A percentile compares a stretch with the other conserved stretches of the same genome.
phyloP scores from a whole-genome alignment of 2,888 invertebrate genomes.

The Eupithecia inturbata region DNA sequence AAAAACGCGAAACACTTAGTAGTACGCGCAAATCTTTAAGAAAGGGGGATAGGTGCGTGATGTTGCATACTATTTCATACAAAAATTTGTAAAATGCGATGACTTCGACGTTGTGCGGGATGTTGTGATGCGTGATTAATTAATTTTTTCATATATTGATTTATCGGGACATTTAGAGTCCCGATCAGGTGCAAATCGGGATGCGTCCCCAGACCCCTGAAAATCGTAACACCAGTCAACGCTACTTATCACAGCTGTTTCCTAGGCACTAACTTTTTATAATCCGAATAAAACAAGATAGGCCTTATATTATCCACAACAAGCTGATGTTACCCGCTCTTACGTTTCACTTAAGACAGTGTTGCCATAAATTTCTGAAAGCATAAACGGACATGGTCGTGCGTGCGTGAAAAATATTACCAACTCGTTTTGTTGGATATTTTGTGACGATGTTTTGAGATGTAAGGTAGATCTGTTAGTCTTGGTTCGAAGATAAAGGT shows the following conservation, averaged over 20 bases:
- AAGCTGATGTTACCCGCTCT: neutral
- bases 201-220: too few relatives aligned
- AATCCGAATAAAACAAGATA: conserved; percentile 1
- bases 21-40: too few relatives aligned
- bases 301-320: neutral
- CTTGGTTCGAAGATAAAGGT: neutral
- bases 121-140: too few relatives aligned
- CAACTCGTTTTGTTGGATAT: conserved; percentile 30
- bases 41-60: too few relatives aligned
- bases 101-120: too few relatives aligned
- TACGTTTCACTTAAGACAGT: conserved; percentile 16
- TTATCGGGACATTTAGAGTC: too few relatives aligned
- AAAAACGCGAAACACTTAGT: too few relatives aligned
- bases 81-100: too few relatives aligned
- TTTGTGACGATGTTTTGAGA: conserved; percentile 15
- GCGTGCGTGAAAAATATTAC: conserved; percentile 41
- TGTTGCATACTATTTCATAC: too few relatives aligned
- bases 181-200: too few relatives aligned
- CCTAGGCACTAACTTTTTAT: neutral
- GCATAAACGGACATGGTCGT: conserved; percentile 26
- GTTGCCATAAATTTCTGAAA: conserved; percentile 37
- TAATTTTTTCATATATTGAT: too few relatives aligned
- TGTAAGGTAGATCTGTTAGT: neutral
- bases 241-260: neutral
- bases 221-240: too few relatives aligned